Conservation (phyloP, 2,888 invertebrate species). For the Drosophila demipolita region DNA sequence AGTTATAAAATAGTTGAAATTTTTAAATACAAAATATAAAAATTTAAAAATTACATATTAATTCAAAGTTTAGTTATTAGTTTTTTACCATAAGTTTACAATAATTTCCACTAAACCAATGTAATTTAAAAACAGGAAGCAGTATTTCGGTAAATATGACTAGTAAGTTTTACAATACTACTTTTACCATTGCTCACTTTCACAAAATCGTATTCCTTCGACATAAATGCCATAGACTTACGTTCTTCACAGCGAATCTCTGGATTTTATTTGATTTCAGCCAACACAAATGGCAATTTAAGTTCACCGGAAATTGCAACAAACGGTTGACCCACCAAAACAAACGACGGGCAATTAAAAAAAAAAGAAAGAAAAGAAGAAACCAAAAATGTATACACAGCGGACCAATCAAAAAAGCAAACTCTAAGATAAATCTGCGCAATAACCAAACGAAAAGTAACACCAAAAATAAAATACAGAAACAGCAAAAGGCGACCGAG, state of each 20-base stretch:
- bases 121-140: not conserved
- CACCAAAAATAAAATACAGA: conserved; percentile 43
- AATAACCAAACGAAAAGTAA: conserved; percentile 64
- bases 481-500: conserved; percentile 45
- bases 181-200: not conserved
- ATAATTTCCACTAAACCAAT: not conserved
- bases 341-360: conserved; percentile 31
- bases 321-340: conserved; percentile 34
- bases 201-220: not conserved
- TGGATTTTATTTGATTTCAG: conserved; percentile 32
- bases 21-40: not conserved
- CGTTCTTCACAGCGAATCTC: conserved; percentile 2
- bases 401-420: conserved; percentile 53
- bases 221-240: conserved; percentile 41
- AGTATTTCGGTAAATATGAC: not conserved
- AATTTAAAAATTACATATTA: not conserved
- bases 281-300: conserved; percentile 39
- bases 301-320: conserved; percentile 50
- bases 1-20: not conserved
- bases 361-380: conserved; percentile 7
- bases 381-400: conserved; percentile 29
- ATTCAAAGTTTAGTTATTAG: not conserved
- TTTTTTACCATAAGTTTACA: not conserved
- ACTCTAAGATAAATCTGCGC: conserved; percentile 54
- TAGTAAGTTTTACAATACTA: not conserved